Conservation (phyloP, 2,797 vertebrate species). For the Centroberyx gerrardi region DNA sequence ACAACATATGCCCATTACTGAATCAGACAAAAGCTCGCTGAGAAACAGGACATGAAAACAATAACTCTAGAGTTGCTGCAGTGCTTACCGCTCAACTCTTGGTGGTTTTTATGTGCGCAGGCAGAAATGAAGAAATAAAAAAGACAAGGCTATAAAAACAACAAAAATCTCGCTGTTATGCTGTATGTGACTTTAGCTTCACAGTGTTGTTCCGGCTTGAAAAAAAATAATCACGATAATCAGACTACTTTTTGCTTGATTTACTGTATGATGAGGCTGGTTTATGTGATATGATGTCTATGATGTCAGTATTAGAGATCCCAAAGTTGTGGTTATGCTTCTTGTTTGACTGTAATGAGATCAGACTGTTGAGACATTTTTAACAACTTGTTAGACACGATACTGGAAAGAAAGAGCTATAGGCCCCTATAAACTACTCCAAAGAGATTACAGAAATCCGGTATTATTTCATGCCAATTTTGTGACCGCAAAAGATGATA, state of each 20-base stretch:
- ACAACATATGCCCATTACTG: constrained; percentile 83
- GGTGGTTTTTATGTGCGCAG: constrained; percentile 25
- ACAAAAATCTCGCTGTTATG: constrained; percentile 8
- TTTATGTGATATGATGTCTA: background rate
- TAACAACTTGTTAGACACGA: background rate
- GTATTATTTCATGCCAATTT: constrained; percentile 21
- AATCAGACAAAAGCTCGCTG: constrained; percentile 78
- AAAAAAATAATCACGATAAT: too few species aligned
- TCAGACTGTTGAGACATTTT: background rate
- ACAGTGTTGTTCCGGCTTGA: too few species aligned
- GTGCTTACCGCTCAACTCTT: constrained; percentile 44
- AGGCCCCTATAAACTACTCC: background rate
- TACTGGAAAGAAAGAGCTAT: background rate
- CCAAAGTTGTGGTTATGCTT: background rate
- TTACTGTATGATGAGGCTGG: constrained; percentile 5
- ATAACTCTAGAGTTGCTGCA: constrained; percentile 49
- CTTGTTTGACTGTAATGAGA: background rate
- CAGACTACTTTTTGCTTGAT: background rate
- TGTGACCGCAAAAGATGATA: constrained; percentile 25
- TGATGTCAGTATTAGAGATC: background rate
- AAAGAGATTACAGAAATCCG: constrained; percentile 11
- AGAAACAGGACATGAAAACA: constrained; percentile 69
- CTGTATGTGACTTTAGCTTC: constrained; percentile 29
- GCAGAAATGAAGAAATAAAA: constrained; percentile 26
- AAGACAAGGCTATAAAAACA: constrained; percentile 3